phyloP scores from a whole-genome alignment of 2,797 vertebrate species.

The Danio tinwini region DNA sequence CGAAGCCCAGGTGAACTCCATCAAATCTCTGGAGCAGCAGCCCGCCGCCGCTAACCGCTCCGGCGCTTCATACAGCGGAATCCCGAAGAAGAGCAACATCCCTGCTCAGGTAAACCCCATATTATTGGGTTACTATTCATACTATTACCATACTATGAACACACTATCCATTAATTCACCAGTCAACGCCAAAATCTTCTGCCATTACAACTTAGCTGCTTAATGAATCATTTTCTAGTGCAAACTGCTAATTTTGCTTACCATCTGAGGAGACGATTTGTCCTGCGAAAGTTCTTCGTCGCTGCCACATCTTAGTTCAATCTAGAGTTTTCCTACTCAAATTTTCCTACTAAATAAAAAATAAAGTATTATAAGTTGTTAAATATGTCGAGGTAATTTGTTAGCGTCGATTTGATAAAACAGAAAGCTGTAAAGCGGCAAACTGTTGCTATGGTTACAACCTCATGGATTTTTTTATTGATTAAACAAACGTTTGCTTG shows the following conservation, averaged over 20 bases:
- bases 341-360: too few relatives aligned
- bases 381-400: too few relatives aligned
- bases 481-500: too few relatives aligned
- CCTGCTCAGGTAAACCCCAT: slow-evolving; percentile 82
- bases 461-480: background rate
- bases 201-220: background rate
- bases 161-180: background rate
- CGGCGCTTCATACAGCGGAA: slow-evolving; percentile 74
- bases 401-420: too few relatives aligned
- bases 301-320: too few relatives aligned
- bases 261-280: background rate
- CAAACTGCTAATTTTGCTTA: background rate
- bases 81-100: slow-evolving; percentile 86
- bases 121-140: too few relatives aligned
- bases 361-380: too few relatives aligned
- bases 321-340: too few relatives aligned
- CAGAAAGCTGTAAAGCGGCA: too few relatives aligned
- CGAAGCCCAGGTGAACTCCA: slow-evolving; percentile 91
- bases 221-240: background rate
- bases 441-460: background rate
- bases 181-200: background rate
- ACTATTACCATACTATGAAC: too few relatives aligned
- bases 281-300: background rate
- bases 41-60: slow-evolving; percentile 84
- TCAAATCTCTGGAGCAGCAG: slow-evolving; percentile 89